Evolutionary conservation across 2,888 invertebrate genomes (phyloP).

Genomic region (Apotomis capreana): DNA sequence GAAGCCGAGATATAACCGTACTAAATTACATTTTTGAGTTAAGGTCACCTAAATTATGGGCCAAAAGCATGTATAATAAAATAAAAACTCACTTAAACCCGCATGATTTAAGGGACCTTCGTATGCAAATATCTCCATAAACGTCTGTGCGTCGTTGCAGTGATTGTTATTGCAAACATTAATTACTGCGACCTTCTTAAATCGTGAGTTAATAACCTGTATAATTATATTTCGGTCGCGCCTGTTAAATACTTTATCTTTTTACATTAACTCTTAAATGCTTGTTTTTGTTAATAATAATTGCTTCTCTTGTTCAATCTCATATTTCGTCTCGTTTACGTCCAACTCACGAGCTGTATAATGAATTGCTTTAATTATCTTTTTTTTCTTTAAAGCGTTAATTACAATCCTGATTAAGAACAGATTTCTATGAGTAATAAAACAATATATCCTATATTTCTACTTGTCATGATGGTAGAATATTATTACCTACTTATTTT

Average conservation of each 20-base stretch:
- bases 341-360: slow-evolving; percentile 23
- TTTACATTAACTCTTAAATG: slow-evolving; percentile 59
- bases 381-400: slow-evolving; percentile 9
- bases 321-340: slow-evolving; percentile 49
- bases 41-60: slow-evolving; percentile 29
- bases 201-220: slow-evolving; percentile 65
- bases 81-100: slow-evolving; percentile 59
- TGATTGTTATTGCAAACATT: slow-evolving; percentile 71
- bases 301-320: slow-evolving; percentile 53
- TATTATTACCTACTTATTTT: too few relatives aligned
- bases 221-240: slow-evolving; percentile 67
- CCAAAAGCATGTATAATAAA: slow-evolving; percentile 45
- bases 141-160: slow-evolving; percentile 64
- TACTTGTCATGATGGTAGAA: background rate
- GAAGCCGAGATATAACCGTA: slow-evolving; percentile 19
- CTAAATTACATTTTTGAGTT: slow-evolving; percentile 12
- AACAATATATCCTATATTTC: background rate
- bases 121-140: slow-evolving; percentile 66
- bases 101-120: slow-evolving; percentile 60
- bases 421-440: background rate
- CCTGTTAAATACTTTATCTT: slow-evolving; percentile 60
- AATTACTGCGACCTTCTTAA: slow-evolving; percentile 76
- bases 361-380: slow-evolving; percentile 29
- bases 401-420: background rate
- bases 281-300: slow-evolving; percentile 53